A percentile compares a stretch with the other conserved stretches of the same genome.
These are phyloP conservation scores for Synanthedon myopaeformis DNA, from an alignment of 2,888 invertebrate genomes.

Conservation along the genomic window DNA sequence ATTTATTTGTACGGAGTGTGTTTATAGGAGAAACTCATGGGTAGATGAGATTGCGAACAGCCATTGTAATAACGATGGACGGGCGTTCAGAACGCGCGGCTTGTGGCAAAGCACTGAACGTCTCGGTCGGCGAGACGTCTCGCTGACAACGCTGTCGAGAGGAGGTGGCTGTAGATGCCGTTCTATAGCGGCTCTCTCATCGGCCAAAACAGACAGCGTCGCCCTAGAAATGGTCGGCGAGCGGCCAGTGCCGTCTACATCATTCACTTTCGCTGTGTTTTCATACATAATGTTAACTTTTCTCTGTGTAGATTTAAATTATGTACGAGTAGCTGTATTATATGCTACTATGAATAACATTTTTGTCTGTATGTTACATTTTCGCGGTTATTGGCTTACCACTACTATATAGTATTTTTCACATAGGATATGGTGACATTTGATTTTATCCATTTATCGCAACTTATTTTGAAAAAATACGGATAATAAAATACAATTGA, in stretches of 20 bases:
- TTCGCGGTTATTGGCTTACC: too few relatives aligned
- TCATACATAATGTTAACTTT: conserved; percentile 9
- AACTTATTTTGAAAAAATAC: too few relatives aligned
- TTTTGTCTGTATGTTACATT: too few relatives aligned
- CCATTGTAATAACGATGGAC: conserved; percentile 2
- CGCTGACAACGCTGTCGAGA: not conserved
- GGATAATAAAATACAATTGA: too few relatives aligned
- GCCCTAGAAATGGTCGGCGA: conserved; percentile 45
- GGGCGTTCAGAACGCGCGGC: conserved; percentile 13
- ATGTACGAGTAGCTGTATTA: not conserved
- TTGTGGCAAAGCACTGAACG: conserved; percentile 5
- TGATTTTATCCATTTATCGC: too few relatives aligned
- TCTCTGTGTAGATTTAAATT: conserved; percentile 10
- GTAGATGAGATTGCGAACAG: not conserved
- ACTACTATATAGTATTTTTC: too few relatives aligned
- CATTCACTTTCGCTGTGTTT: conserved; percentile 36
- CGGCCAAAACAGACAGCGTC: conserved; percentile 24
- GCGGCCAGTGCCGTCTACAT: conserved; percentile 25
- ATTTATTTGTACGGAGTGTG: too few relatives aligned
- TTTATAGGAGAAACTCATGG: not conserved
- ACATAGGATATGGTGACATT: too few relatives aligned
- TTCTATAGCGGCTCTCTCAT: conserved; percentile 15
- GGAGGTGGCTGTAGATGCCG: conserved; percentile 2
- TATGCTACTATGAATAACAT: too few relatives aligned
- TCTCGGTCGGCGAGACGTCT: conserved; percentile 1